Evolutionary conservation across 2,888 invertebrate genomes (phyloP).

Genomic region (Ornithoptera alexandrae): DNA sequence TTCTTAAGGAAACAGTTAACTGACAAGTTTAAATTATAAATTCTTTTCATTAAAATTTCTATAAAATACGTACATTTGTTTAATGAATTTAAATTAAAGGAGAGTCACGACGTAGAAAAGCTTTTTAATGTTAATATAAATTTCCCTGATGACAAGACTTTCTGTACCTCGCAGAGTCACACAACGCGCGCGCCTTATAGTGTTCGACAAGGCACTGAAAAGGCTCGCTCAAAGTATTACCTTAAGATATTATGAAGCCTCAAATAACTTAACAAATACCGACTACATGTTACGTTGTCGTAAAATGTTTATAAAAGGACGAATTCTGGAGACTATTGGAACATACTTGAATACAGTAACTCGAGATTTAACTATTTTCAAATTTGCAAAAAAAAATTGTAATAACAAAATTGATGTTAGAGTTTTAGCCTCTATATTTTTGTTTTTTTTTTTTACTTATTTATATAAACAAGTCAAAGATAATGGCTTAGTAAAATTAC

Average conservation of each 20-base stretch:
- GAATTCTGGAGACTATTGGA: neutral
- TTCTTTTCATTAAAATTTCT: neutral
- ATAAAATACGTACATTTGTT: neutral
- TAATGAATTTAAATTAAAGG: neutral
- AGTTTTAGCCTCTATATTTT: neutral
- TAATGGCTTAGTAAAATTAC: neutral
- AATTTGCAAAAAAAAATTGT: neutral
- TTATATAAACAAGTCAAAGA: neutral
- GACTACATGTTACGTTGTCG: slow-evolving; percentile 5
- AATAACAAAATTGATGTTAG: no score
- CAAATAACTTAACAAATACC: slow-evolving; percentile 31
- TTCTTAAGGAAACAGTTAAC: no score
- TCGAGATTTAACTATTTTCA: neutral
- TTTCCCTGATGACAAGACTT: neutral
- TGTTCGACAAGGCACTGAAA: slow-evolving; percentile 47
- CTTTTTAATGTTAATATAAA: neutral
- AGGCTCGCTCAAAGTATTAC: slow-evolving; percentile 39
- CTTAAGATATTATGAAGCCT: slow-evolving; percentile 43
- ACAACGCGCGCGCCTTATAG: slow-evolving; percentile 43
- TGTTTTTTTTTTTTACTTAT: neutral
- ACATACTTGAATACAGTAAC: neutral
- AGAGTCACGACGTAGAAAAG: neutral
- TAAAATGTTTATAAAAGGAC: slow-evolving; percentile 7
- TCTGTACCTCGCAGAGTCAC: neutral
- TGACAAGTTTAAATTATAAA: neutral